phyloP scores from a whole-genome alignment of 2,113 vertebrate genomes.

The Orcinus orca region DNA sequence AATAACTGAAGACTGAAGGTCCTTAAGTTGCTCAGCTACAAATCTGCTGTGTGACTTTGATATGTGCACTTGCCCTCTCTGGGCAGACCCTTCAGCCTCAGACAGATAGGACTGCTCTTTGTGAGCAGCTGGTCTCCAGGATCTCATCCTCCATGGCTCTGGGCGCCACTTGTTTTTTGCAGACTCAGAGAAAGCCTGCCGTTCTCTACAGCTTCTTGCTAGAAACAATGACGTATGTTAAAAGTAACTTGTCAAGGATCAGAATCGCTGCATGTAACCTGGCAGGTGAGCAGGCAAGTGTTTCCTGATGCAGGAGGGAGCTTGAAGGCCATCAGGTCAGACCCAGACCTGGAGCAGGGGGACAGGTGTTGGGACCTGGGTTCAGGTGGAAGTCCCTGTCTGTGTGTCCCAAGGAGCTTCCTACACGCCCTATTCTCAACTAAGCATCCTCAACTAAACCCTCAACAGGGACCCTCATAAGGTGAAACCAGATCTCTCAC shows the following conservation, averaged over 20 bases:
- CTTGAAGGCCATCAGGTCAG: too few relatives aligned
- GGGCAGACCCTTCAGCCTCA: background rate
- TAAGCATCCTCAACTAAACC: rapidly evolving
- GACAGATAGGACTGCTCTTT: background rate
- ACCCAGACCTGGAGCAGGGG: background rate
- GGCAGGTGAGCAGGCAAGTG: conserved; percentile 43
- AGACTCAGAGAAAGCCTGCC: conserved; percentile 68
- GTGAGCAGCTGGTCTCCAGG: rapidly evolving
- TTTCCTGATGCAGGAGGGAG: background rate
- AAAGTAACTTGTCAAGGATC: conserved; percentile 41
- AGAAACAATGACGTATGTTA: conserved; percentile 45
- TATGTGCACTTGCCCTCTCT: background rate
- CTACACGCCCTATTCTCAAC: rapidly evolving
- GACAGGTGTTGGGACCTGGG: rapidly evolving
- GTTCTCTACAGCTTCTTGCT: conserved; percentile 59
- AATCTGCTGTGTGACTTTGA: background rate
- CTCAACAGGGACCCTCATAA: rapidly evolving
- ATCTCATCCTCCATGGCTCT: background rate
- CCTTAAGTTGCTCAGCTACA: background rate
- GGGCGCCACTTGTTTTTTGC: background rate
- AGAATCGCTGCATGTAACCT: conserved; percentile 55
- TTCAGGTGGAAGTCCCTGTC: background rate
- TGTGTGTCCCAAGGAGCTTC: rapidly evolving
- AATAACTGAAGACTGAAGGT: rapidly evolving
- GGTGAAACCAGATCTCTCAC: rapidly evolving